These are phyloP conservation scores for Salticus scenicus DNA, from an alignment of 2,888 invertebrate species.

Conservation along the genomic window DNA sequence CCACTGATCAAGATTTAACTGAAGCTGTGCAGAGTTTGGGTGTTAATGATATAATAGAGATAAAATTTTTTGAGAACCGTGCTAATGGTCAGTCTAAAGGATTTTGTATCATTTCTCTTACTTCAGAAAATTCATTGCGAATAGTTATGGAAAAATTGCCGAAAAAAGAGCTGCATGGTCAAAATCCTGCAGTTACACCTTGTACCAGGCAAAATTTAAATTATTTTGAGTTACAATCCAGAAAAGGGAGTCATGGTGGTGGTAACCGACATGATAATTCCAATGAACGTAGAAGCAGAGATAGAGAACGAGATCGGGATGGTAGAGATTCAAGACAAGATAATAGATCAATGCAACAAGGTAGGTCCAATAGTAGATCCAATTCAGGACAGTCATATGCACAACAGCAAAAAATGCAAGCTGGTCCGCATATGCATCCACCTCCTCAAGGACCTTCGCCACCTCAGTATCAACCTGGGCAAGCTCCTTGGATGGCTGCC, in stretches of 20 bases:
- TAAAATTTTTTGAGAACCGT: conserved; percentile 99
- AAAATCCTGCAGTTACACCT: conserved; percentile 93
- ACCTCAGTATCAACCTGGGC: conserved; percentile 71
- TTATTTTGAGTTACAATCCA: conserved; percentile 78
- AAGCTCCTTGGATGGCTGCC: conserved; percentile 71
- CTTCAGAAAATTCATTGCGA: conserved; percentile 92
- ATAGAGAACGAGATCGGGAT: conserved; percentile 57
- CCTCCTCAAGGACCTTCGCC: conserved; percentile 73
- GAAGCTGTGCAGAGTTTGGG: conserved; percentile 92
- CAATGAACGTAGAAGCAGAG: conserved; percentile 50
- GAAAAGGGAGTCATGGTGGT: conserved; percentile 73
- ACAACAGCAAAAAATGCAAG: conserved; percentile 71
- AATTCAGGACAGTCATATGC: conserved; percentile 59
- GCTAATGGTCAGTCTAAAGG: conserved; percentile 99
- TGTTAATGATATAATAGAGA: conserved; percentile 94
- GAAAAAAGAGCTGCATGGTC: conserved; percentile 96
- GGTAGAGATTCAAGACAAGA: conserved; percentile 67
- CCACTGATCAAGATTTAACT: conserved; percentile 95
- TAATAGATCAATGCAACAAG: conserved; percentile 65
- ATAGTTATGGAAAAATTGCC: conserved; percentile 93
- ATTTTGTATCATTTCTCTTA: conserved; percentile 96
- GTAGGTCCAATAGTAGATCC: conserved; percentile 58
- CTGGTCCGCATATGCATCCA: conserved; percentile 72
- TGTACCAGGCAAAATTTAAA: conserved; percentile 92
- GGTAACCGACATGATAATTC: conserved; percentile 50